Base-by-base conservation (phyloP, 2,113 vertebrate genomes). In the Corythornis cristatus region DNA sequence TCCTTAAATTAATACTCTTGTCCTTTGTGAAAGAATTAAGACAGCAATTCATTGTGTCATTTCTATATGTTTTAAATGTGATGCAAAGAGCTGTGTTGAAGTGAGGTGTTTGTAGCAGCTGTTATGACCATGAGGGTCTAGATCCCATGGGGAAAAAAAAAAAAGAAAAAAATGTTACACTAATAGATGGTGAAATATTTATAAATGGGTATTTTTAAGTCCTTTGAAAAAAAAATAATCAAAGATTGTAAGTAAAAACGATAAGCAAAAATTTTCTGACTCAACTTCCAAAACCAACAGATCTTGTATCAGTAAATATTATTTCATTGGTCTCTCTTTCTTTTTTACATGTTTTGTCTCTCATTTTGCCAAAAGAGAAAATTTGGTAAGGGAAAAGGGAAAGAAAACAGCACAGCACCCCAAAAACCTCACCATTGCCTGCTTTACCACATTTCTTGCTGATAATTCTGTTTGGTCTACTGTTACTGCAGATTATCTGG, bases 1-100 rank as follows among this genome's bases (percentile, higher is more conserved):
- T 71, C 83, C 73, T 88, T 94, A 95, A 93, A 93, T 88, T 93
- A 94, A 93, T 62, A 66, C 23, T 35, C 77, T 74, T 94, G 73
- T 86, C 88, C 48, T 91, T 86, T 83, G 76, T 33, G 53, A 64
- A 22, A 83, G 64, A 81, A 91, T 93, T 83, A 83, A 96, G 85
- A 71, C 25, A 57, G 67, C 23, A 83, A 90, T 90, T 94, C 75
- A 88, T 86, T 86, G 14, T 80, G 68, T 58, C 46, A 51, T 80
- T 83, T 48, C 64, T 80, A 90, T n/a, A 79, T 42, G 25, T 89
- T 93, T 94, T 91, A 93, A 83, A 76, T 20, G 54, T 21, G 42
- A 79, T 79, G 61, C 43, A 83, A 95, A 88, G 35, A 75, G 53
- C 68, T 78, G 28, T 8, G 48, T 31, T 60, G 48, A 85, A 90